Evolutionary conservation across 2,888 invertebrate species (phyloP), one percentile per base, ranked within the genome.

Genomic region (Thymelicus lineola): DNA sequence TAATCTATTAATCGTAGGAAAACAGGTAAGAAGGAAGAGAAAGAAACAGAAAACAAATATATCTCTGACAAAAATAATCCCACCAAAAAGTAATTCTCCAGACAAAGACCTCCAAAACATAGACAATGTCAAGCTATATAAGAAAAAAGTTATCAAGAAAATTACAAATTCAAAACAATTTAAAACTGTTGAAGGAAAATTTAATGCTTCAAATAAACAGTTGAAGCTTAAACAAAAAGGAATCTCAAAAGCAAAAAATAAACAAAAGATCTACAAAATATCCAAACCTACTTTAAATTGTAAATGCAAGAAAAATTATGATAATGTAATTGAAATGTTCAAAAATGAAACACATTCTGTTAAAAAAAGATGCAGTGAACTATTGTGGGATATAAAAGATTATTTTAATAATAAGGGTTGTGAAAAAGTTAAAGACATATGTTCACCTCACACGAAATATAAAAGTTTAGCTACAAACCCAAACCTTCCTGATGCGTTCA

Each of bases 11-110:
- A 63, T 77, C 77, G 55, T 69, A 91, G 91, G 91, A 12, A 90
- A 86, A 76, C 70, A 81, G 42, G 77, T 82, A 6, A 91, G 83
- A 78, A 82, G 90, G 67, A 87, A 83, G 66, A 12, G n/a, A 7
- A 74, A 71, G 6, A 83, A 78, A 45, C 42, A 45, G 36, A 12
- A 3, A 14, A 14, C 6, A 60, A 66, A 73, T 17, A 66, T 64
- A 14, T 42, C 45, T 12, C 14, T 70, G 9, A 63, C 73, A 53
- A 75, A 76, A 70, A 35, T 55, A 50, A 66, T 64, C 55, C 57
- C 65, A 63, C 4, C 36, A 57, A 60, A 67, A 72, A 69, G 14
- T 53, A 42, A 12, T 42, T 42, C 42, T 0, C 12, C 12, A 3
- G 12, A 42, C 42, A 42, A 42, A 42, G 12, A 42, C 7, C 38